A percentile compares a stretch with the other conserved stretches of the same genome.
Conservation (phyloP, 2,888 invertebrate genomes). For the Drosophila nr. fundita region DNA sequence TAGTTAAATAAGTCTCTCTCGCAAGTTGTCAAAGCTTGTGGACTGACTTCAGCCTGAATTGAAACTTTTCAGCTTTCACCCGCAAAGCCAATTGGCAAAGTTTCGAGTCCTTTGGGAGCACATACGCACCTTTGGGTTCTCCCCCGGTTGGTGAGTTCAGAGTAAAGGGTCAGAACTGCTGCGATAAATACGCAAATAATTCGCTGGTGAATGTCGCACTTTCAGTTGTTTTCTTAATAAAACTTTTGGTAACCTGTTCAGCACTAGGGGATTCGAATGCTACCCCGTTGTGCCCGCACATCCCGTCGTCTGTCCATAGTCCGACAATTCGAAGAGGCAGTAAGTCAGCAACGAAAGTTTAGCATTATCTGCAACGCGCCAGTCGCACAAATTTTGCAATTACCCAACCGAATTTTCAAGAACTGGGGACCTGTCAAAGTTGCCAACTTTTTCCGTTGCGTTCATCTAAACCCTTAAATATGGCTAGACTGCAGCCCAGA, state of each 20-base stretch:
- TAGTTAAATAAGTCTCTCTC: conserved; percentile 23
- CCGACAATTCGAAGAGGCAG: conserved; percentile 66
- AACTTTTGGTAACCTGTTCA: conserved; percentile 49
- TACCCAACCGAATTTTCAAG: conserved; percentile 59
- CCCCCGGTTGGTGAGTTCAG: conserved; percentile 7
- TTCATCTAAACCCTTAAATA: conserved; percentile 61
- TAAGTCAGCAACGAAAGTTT: conserved; percentile 68
- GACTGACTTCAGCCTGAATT: conserved; percentile 15
- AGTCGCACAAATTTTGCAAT: conserved; percentile 77
- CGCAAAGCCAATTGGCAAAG: conserved; percentile 64
- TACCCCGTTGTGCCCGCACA: background rate
- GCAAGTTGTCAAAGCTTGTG: conserved; percentile 23
- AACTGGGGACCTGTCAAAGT: conserved; percentile 55
- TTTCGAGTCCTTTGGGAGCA: conserved; percentile 37
- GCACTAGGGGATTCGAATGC: background rate
- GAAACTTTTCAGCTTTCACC: conserved; percentile 52
- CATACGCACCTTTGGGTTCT: conserved; percentile 19
- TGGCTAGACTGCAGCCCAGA: conserved; percentile 45
- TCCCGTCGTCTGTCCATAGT: conserved; percentile 15
- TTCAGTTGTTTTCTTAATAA: conserved; percentile 66
- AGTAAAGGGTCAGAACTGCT: conserved; percentile 62
- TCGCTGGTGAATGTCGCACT: conserved; percentile 56
- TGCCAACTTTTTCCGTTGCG: conserved; percentile 47
- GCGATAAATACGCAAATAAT: conserved; percentile 79
- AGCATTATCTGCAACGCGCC: conserved; percentile 72